These are phyloP conservation scores for Pluvialis apricaria DNA, from an alignment of 2,113 vertebrate species.

Conservation along the genomic window DNA sequence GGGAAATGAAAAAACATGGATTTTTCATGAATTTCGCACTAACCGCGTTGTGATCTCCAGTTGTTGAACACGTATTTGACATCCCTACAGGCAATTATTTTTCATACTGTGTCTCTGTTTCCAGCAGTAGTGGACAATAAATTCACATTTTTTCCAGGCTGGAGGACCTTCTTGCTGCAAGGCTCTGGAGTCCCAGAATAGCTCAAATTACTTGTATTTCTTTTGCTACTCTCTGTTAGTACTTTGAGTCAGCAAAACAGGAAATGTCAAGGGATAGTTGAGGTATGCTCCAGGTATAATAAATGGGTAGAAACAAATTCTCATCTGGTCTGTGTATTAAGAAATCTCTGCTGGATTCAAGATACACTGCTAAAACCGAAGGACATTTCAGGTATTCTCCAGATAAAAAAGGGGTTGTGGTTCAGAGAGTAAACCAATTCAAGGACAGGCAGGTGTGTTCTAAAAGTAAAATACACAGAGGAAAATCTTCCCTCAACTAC, in stretches of 20 bases:
- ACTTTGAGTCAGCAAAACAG: conserved; percentile 43
- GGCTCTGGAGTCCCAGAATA: neutral
- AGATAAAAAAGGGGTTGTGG: neutral
- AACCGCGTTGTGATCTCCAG: neutral
- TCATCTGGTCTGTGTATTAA: neutral
- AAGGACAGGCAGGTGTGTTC: neutral
- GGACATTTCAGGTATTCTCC: neutral
- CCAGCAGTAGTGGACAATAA: neutral
- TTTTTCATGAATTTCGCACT: neutral
- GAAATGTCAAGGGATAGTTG: neutral
- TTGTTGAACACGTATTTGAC: neutral
- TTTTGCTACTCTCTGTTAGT: neutral
- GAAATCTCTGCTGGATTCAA: neutral
- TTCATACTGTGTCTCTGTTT: neutral
- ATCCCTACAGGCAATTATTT: neutral
- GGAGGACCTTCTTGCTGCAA: neutral
- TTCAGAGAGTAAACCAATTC: neutral
- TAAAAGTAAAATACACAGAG: neutral
- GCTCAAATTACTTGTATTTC: neutral
- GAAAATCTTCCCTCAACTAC: neutral
- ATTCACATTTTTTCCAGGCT: neutral
- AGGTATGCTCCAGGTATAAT: neutral
- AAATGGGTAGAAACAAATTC: neutral
- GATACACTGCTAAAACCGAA: neutral
- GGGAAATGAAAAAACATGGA: neutral